Evolutionary conservation across 2,888 invertebrate species (phyloP).

Genomic region (Dermolepida albohirtum): DNA sequence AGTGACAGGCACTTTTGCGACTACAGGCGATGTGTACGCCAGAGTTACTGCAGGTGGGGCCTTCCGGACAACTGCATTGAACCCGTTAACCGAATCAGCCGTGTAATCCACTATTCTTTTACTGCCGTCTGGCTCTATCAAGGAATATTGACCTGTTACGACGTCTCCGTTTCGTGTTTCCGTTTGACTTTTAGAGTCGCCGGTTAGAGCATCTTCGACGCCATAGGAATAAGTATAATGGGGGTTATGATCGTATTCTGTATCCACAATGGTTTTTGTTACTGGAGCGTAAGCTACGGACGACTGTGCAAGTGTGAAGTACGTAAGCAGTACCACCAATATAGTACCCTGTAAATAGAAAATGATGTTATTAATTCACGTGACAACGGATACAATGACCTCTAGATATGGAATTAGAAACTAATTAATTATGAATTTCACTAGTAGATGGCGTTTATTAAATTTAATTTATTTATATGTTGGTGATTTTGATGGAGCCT

Average conservation of each 20-base stretch:
- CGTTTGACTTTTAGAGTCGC: constrained; percentile 71
- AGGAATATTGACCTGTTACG: constrained; percentile 71
- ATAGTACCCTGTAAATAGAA: neutral
- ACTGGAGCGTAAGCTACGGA: constrained; percentile 22
- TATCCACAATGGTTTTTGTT: constrained; percentile 47
- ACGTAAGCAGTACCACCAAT: constrained; percentile 5
- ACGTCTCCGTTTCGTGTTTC: constrained; percentile 74
- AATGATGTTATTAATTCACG: neutral
- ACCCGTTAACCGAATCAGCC: constrained; percentile 68
- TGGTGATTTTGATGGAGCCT: too few species aligned
- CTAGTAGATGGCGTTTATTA: too few species aligned
- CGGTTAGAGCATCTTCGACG: constrained; percentile 70
- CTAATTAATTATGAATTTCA: too few species aligned
- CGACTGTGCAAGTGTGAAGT: neutral
- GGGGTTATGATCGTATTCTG: constrained; percentile 62
- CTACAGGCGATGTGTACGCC: constrained; percentile 51
- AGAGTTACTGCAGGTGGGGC: constrained; percentile 59
- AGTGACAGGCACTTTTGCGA: constrained; percentile 47
- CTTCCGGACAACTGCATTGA: constrained; percentile 70
- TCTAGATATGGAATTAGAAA: too few species aligned
- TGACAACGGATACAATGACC: too few species aligned
- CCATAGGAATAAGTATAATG: constrained; percentile 72
- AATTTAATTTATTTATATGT: too few species aligned
- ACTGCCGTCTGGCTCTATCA: constrained; percentile 72
- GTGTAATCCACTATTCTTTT: constrained; percentile 74